Evolutionary conservation across 2,888 invertebrate genomes (phyloP).

Genomic region (Alentia gelatinosa): DNA sequence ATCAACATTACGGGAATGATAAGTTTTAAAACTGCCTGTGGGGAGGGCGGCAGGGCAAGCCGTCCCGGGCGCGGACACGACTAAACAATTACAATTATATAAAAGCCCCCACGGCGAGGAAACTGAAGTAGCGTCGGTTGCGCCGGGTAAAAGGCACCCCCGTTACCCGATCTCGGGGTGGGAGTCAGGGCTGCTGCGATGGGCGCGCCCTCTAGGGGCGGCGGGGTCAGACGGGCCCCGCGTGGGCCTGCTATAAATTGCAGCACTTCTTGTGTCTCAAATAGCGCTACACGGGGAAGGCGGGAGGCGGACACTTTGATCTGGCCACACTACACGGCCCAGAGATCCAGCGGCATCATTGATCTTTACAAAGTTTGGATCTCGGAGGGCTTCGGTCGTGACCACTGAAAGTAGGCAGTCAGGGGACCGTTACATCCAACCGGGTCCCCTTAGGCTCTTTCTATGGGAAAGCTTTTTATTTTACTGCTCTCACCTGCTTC

Average conservation of each 20-base stretch:
- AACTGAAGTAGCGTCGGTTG: background rate
- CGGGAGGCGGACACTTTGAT: constrained; percentile 43
- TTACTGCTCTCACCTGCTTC: no score
- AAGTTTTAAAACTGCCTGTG: background rate
- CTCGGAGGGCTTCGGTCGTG: constrained; percentile 7
- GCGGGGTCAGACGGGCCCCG: constrained; percentile 7
- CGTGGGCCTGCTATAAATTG: background rate
- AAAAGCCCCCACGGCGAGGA: background rate
- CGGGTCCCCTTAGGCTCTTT: background rate
- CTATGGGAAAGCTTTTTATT: no score
- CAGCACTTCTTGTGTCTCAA: constrained; percentile 15
- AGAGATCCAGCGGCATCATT: background rate
- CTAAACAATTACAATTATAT: constrained; percentile 47
- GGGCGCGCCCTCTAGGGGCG: background rate
- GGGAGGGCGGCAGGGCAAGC: background rate
- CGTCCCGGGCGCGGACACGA: background rate
- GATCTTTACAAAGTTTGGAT: constrained; percentile 47
- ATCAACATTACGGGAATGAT: background rate
- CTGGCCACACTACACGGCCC: constrained; percentile 34
- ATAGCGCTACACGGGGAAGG: constrained; percentile 29
- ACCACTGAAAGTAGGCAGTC: constrained; percentile 1
- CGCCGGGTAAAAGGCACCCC: background rate
- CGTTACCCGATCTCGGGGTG: background rate
- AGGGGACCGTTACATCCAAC: background rate
- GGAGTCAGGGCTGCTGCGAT: background rate